Percentiles rank a stretch among this genome's conserved stretches.
phyloP scores from a whole-genome alignment of 1,140 invertebrate genomes.

The Drosophila kurseongensis region DNA sequence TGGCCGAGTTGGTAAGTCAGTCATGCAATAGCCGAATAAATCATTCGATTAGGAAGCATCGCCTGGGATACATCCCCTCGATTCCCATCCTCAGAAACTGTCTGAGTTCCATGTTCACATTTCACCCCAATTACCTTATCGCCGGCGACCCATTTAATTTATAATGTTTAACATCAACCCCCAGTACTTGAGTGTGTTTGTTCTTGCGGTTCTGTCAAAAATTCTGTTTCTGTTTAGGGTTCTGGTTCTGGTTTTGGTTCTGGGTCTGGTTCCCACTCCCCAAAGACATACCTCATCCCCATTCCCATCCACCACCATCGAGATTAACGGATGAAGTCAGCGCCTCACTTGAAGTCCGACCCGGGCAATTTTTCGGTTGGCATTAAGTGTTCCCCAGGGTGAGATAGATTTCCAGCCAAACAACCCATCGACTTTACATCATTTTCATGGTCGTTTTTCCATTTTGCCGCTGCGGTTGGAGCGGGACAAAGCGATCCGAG shows the following conservation, averaged over 20 bases:
- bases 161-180: constrained; percentile 80
- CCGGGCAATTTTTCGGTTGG: constrained; percentile 79
- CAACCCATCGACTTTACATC: constrained; percentile 76
- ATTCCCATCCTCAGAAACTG: constrained; percentile 3
- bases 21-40: constrained; percentile 79
- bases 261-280: constrained; percentile 4
- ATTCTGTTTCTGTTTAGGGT: background rate
- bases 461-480: constrained; percentile 75
- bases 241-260: background rate
- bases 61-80: constrained; percentile 24
- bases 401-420: constrained; percentile 75
- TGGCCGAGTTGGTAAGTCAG: constrained; percentile 48
- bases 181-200: constrained; percentile 26
- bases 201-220: constrained; percentile 24
- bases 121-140: constrained; percentile 84
- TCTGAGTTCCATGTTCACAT: constrained; percentile 63
- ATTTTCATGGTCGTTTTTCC: constrained; percentile 81
- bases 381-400: constrained; percentile 83
- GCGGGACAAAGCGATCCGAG: constrained; percentile 10
- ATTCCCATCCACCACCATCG: constrained; percentile 39
- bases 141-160: constrained; percentile 81
- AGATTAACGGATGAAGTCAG: constrained; percentile 80
- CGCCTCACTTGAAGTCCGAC: constrained; percentile 59
- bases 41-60: constrained; percentile 61
- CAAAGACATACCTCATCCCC: background rate